Base-by-base conservation (phyloP, 2,113 vertebrate species). In the Anarrhichthys ocellatus region DNA sequence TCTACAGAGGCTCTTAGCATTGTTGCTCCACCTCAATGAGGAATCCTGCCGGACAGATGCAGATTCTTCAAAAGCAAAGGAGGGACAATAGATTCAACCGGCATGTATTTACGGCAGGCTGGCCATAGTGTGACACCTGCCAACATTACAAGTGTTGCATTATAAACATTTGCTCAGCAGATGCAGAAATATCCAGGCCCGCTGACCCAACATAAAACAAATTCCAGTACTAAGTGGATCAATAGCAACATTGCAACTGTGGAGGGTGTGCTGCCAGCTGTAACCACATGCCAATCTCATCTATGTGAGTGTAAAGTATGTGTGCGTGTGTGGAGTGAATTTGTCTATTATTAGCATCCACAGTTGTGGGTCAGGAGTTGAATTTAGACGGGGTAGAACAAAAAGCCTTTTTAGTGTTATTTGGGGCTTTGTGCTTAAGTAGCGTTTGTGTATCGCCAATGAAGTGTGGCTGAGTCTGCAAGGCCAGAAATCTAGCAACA, bases 151-250 rank as follows among this genome's bases (percentile, higher is more conserved):
- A 46, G 44, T 42, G 46, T 58, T 74, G 18, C 56, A 62, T 68
- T 76, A 32, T 62, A 34, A 88, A 78, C 83, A 88, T 90, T 84
- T 89, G 81, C 20, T 80, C 62, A 71, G 80, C 85, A 88, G 74
- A 86, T 89, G 83, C 78, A 79, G 75, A 69, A 62, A 69, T 76
- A 76, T 29, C 22, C 76, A 56, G 2, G 34, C 29, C 29, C 65
- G 76, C 50, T 56, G 50, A 85, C 69, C 69, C 32, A 59, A 80
- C 74, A 80, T 80, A 27, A 85, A 88, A 85, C 73, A 71, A 81
- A 87, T 77, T 65, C 59, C 73, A 77, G 48, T 3, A 36, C 34
- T 11, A 80, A 82, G 77, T 78, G 71, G 59, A 79, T 80, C 68
- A 85, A 84, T 77, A 71, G 48, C 48, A 42, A 71, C 29, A 61